Evolutionary conservation across 2,888 invertebrate species (phyloP), one percentile per base, ranked within the genome.

Genomic region (Vandiemenella viatica): DNA sequence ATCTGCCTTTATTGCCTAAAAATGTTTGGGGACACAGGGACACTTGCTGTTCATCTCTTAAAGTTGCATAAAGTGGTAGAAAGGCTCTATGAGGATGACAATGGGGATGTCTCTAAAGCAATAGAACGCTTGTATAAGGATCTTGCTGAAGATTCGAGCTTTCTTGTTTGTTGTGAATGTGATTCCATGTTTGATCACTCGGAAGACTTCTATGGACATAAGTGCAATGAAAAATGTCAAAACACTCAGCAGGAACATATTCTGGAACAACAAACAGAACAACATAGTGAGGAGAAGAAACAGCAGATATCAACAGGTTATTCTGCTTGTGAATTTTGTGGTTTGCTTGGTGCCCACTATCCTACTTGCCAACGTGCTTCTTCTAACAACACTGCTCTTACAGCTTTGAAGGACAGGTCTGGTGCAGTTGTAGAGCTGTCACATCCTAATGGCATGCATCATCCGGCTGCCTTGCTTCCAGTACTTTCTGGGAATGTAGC

Each of bases 1-100:
- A 82, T 87, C 58, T 90, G 89, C 63, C 68, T 89, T 46, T 85
- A 83, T 66, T 89, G 89, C 63, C 71, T 87, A 54, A 83, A 84
- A 45, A 80, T 87, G 75, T 88, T 87, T 68, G 79, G 81, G 23
- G 79, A 79, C 58, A 80, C 85, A 7, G 85, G 86, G 58, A 82
- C 83, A 60, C 67, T 90, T 37, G 80, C 84, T 40, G 70, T 80
- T 57, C 89, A 90, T 68, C 69, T 89, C 55, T 74, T 76, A 53
- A 78, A 79, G 54, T 83, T 83, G 65, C 89, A 90, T 62, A 80
- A 80, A 66, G 75, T 85, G 45, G 76, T 79, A 58, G 82, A 84
- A 59, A 76, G 75, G 54, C 73, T 75, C 55, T 84, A 78, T 63
- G 70, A 75, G 37, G n/a, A n/a, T n/a, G n/a, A n/a, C n/a, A 76